Evolutionary conservation across 2,113 vertebrate species (phyloP).

Genomic region (Hippocampus comes): DNA sequence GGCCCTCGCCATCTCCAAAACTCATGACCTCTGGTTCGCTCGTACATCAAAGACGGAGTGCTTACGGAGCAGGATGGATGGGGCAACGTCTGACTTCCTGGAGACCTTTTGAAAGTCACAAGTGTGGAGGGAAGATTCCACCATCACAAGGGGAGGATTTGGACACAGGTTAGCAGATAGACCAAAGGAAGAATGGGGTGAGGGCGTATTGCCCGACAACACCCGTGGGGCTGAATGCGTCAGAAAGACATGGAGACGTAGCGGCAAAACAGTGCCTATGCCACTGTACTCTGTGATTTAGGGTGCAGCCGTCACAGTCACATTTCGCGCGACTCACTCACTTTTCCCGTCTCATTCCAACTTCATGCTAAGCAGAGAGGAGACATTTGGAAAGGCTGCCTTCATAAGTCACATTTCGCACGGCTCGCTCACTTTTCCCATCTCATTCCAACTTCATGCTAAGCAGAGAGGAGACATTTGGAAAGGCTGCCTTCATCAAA

Average conservation of each 20-base stretch:
- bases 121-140: constrained; percentile 43
- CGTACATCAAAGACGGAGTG: constrained; percentile 38
- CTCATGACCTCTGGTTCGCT: constrained; percentile 62
- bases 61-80: constrained; percentile 27
- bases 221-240: constrained; percentile 4
- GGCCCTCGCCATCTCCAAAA: constrained; percentile 44
- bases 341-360: neutral
- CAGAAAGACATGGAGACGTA: neutral
- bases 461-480: constrained; percentile 22
- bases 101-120: constrained; percentile 36
- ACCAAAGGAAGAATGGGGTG: constrained; percentile 18
- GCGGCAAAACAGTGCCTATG: constrained; percentile 30
- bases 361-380: constrained; percentile 19
- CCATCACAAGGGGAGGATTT: constrained; percentile 39
- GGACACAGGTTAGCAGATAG: constrained; percentile 34
- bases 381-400: constrained; percentile 5
- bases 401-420: too few relatives aligned
- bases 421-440: neutral
- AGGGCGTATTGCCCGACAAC: neutral
- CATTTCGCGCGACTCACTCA: constrained; percentile 11
- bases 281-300: constrained; percentile 29
- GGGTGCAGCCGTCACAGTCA: constrained; percentile 24
- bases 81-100: constrained; percentile 47
- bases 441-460: neutral
- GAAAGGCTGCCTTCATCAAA: neutral